Evolutionary conservation across 2,113 vertebrate genomes (phyloP).

Genomic region (Beaufortia kweichowensis): DNA sequence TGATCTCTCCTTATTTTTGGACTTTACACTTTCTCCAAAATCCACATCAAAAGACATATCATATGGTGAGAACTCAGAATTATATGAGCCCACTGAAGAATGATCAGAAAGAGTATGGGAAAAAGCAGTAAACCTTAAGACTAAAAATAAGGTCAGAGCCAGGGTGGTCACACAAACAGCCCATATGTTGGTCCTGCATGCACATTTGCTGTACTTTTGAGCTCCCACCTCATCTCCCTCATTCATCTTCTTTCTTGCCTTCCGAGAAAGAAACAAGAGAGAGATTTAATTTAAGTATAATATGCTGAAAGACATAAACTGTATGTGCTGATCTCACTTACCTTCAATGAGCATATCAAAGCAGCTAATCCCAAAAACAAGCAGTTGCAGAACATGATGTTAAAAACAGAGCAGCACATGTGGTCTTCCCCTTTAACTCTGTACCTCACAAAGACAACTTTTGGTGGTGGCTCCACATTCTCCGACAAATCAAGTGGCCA

Average conservation of each 20-base stretch:
- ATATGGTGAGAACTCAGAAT: background rate
- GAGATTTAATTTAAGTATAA: background rate
- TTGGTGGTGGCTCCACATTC: background rate
- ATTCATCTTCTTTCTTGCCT: background rate
- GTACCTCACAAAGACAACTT: background rate
- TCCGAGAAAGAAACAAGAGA: background rate
- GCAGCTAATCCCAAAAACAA: background rate
- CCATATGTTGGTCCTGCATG: too few relatives aligned
- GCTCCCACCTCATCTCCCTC: too few relatives aligned
- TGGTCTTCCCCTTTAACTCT: background rate
- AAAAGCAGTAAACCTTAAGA: background rate
- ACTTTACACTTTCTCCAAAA: background rate
- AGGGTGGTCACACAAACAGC: too few relatives aligned
- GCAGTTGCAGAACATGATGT: background rate
- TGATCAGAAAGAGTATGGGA: background rate
- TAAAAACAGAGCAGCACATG: constrained; percentile 7
- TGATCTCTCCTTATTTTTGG: background rate
- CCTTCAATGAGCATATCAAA: background rate
- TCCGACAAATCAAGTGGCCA: too few relatives aligned
- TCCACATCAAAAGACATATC: background rate
- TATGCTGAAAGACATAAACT: too few relatives aligned
- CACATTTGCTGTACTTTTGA: too few relatives aligned
- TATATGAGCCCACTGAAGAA: background rate
- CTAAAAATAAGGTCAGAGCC: too few relatives aligned
- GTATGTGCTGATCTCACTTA: background rate